These are phyloP conservation scores for Phoenoteleia sp. DNA, from an alignment of 2,888 invertebrate genomes.

Conservation along the genomic window DNA sequence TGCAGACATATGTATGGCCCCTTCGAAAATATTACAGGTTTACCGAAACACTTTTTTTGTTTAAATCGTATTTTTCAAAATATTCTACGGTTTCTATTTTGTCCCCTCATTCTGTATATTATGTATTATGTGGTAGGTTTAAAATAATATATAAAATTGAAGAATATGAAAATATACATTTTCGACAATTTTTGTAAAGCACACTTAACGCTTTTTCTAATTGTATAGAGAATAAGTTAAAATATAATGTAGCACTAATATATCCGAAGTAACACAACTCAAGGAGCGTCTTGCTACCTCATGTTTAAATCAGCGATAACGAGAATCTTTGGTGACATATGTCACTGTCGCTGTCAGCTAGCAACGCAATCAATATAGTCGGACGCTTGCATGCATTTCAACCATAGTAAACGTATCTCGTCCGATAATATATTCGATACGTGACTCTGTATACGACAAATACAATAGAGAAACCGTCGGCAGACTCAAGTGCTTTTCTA, in stretches of 20 bases:
- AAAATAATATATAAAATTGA: too few species aligned
- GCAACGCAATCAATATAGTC: conserved; percentile 86
- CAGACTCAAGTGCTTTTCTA: too few species aligned
- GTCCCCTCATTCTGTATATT: too few species aligned
- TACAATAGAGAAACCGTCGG: conserved; percentile 71
- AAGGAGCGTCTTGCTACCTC: conserved; percentile 84
- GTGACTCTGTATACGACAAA: conserved; percentile 82
- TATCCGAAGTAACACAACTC: conserved; percentile 78
- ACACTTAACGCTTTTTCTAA: too few species aligned
- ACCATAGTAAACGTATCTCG: conserved; percentile 81
- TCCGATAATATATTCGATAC: conserved; percentile 86
- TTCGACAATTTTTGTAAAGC: too few species aligned
- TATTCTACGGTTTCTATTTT: too few species aligned
- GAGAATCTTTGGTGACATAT: conserved; percentile 86
- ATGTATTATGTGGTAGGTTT: too few species aligned
- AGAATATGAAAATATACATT: too few species aligned
- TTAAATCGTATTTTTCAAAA: too few species aligned
- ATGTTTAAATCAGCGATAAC: conserved; percentile 87
- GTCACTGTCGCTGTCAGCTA: conserved; percentile 87
- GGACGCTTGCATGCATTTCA: conserved; percentile 80
- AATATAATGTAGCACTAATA: conserved; percentile 70
- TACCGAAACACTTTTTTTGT: too few species aligned
- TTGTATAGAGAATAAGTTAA: conserved; percentile 41
- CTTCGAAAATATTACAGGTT: too few species aligned
- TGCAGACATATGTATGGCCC: too few species aligned